These are phyloP conservation scores for Xestobium rufovillosum DNA, from an alignment of 2,888 invertebrate species.

Conservation along the genomic window DNA sequence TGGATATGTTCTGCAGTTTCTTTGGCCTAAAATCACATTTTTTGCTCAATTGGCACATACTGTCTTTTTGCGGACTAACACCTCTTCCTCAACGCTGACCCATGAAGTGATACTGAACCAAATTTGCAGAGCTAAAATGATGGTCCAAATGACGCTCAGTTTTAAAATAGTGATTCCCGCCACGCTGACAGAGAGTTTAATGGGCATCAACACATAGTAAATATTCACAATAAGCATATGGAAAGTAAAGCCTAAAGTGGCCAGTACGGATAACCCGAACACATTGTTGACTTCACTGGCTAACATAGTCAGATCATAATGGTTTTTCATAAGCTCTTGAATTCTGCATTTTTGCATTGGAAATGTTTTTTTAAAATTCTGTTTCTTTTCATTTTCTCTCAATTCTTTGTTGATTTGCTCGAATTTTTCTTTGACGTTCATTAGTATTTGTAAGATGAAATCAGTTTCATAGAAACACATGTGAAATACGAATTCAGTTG, in stretches of 20 bases:
- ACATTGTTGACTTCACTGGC: neutral
- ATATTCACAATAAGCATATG: neutral
- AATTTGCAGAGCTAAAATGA: neutral
- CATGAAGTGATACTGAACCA: neutral
- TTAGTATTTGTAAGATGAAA: too few relatives aligned
- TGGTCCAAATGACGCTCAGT: too few relatives aligned
- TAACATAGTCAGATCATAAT: neutral
- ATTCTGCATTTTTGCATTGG: too few relatives aligned
- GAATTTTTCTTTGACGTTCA: too few relatives aligned
- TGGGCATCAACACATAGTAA: neutral
- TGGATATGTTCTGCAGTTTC: conserved; percentile 9
- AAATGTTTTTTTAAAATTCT: too few relatives aligned
- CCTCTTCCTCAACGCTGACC: too few relatives aligned
- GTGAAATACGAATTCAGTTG: too few relatives aligned
- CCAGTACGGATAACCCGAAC: neutral
- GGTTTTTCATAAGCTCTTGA: neutral
- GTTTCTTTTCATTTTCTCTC: too few relatives aligned
- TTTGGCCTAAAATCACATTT: conserved; percentile 13
- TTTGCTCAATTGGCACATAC: neutral
- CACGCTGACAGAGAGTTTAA: too few relatives aligned
- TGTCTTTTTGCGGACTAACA: too few relatives aligned
- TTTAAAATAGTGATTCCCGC: too few relatives aligned
- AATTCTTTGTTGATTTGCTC: neutral
- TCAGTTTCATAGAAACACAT: too few relatives aligned
- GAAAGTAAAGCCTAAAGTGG: neutral